Percentiles rank a stretch among this genome's conserved stretches.
These are phyloP conservation scores for Pseudomyrmex concolor DNA, from an alignment of 1,140 invertebrate species.

Conservation along the genomic window DNA sequence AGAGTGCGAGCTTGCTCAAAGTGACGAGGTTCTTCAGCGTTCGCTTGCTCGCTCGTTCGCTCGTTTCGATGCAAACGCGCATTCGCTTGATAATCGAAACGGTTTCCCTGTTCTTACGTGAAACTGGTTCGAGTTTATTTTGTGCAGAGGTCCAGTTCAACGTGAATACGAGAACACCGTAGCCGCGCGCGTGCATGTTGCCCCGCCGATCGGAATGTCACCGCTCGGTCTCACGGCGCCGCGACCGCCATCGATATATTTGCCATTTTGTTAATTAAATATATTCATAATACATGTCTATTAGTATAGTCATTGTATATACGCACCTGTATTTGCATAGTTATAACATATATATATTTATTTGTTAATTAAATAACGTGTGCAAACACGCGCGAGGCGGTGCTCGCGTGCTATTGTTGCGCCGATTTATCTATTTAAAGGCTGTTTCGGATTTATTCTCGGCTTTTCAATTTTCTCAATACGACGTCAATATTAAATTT, in stretches of 20 bases:
- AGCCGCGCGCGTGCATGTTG: conserved; percentile 19
- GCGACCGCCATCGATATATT: background rate
- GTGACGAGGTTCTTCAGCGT: background rate
- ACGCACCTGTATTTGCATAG: too few relatives aligned
- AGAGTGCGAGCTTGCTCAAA: background rate
- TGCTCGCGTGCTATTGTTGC: too few relatives aligned
- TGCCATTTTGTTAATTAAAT: conserved; percentile 1
- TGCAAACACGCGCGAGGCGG: too few relatives aligned
- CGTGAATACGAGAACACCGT: background rate
- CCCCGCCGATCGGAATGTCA: background rate
- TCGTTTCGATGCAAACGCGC: conserved; percentile 1
- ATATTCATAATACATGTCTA: background rate
- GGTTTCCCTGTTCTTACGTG: conserved; percentile 47
- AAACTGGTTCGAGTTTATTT: conserved; percentile 58
- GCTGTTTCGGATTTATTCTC: too few relatives aligned
- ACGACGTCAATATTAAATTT: too few relatives aligned
- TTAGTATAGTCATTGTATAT: too few relatives aligned
- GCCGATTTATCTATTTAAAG: too few relatives aligned
- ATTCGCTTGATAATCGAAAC: conserved; percentile 38
- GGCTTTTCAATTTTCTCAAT: too few relatives aligned
- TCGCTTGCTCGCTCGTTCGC: background rate
- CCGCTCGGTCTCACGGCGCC: background rate
- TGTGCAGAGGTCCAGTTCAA: conserved; percentile 54
- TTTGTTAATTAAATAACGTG: too few relatives aligned
- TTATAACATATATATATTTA: too few relatives aligned